Conservation (phyloP, 2,113 vertebrate species). For the western clawed frog (Xenopus tropicalis) region UCB_Xtro_10.0 CM004452.2:8852001-8852500, state of each 20-base stretch:
- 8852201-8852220: slow-evolving; percentile 4
- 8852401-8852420: too few relatives aligned
- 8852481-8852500: too few relatives aligned
- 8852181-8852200: slow-evolving; percentile 1
- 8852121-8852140: slow-evolving; percentile 36
- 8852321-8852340: neutral
- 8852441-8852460: too few relatives aligned
- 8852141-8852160: slow-evolving; percentile 40
- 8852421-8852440: too few relatives aligned
- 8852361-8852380: too few relatives aligned
- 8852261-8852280: neutral
- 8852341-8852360: too few relatives aligned
- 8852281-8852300: neutral
- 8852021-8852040: neutral
- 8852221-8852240: slow-evolving; percentile 24
- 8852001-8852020: neutral
- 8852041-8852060: slow-evolving; percentile 5
- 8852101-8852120: slow-evolving; percentile 42
- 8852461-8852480: too few relatives aligned
- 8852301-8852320: neutral
- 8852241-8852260: neutral
- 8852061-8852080: slow-evolving; percentile 29
- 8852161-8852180: slow-evolving; percentile 28
- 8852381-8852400: too few relatives aligned
- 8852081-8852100: slow-evolving; percentile 11